Evolutionary conservation across 2,113 vertebrate genomes (phyloP).

Genomic region (Petrocephalus zakoni): DNA sequence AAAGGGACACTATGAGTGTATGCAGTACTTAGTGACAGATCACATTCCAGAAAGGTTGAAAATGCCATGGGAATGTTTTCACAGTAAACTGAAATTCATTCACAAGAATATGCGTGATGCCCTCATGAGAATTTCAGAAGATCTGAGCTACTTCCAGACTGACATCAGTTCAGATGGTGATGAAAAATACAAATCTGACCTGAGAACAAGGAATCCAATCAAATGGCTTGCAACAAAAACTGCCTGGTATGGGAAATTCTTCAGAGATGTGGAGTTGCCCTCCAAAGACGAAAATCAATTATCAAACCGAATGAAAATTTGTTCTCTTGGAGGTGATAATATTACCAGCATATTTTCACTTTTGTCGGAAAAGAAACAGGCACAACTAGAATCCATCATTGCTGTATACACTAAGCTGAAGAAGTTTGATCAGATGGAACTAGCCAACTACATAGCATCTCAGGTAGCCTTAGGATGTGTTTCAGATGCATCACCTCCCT

Average conservation of each 20-base stretch:
- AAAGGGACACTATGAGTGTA: slow-evolving; percentile 47
- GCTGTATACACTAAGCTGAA: slow-evolving; percentile 52
- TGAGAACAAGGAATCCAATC: slow-evolving; percentile 54
- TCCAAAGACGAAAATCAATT: neutral
- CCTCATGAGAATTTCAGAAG: slow-evolving; percentile 71
- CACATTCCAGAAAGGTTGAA: slow-evolving; percentile 60
- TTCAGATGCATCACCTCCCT: slow-evolving; percentile 42
- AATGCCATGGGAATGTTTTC: slow-evolving; percentile 57
- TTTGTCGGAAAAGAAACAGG: slow-evolving; percentile 48
- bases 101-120: slow-evolving; percentile 56
- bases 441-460: slow-evolving; percentile 59
- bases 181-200: slow-evolving; percentile 31
- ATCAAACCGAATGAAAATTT: slow-evolving; percentile 62
- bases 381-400: slow-evolving; percentile 55
- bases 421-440: slow-evolving; percentile 54
- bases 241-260: slow-evolving; percentile 56
- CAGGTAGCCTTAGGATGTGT: slow-evolving; percentile 64
- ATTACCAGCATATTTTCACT: slow-evolving; percentile 64
- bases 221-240: slow-evolving; percentile 61
- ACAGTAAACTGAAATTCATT: slow-evolving; percentile 57
- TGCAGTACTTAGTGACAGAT: slow-evolving; percentile 63
- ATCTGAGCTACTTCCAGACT: slow-evolving; percentile 72
- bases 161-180: slow-evolving; percentile 55
- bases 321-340: slow-evolving; percentile 60
- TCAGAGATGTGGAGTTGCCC: slow-evolving; percentile 34